Evolutionary conservation across 2,113 vertebrate species (phyloP).

Genomic region (Hydrolagus affinis): DNA sequence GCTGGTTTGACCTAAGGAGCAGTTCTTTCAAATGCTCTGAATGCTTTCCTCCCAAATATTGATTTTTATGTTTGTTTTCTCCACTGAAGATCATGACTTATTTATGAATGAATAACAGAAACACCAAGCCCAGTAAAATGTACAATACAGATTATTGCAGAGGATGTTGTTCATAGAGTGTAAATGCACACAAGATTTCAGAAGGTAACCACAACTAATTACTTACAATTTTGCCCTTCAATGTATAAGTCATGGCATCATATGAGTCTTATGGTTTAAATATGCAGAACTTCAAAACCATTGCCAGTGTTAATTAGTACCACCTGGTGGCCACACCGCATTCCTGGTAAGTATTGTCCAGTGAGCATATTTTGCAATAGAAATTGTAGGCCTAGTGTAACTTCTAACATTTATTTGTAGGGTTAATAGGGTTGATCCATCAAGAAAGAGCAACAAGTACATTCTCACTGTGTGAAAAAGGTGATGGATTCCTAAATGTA

Average conservation of each 20-base stretch:
- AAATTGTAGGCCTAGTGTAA: too few species aligned
- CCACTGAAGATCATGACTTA: constrained; percentile 16
- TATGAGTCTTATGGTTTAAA: background rate
- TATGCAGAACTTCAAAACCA: too few species aligned
- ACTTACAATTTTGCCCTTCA: background rate
- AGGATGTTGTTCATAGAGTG: background rate
- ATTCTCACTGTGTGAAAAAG: too few species aligned
- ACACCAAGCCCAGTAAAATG: background rate
- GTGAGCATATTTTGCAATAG: too few species aligned
- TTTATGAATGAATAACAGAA: constrained; percentile 25
- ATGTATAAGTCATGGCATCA: background rate
- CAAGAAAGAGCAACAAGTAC: too few species aligned
- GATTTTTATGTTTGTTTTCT: constrained; percentile 3
- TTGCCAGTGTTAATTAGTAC: too few species aligned
- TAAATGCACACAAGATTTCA: background rate
- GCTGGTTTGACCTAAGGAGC: background rate
- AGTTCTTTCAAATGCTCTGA: background rate
- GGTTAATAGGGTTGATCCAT: too few species aligned
- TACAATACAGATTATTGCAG: background rate
- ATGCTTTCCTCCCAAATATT: background rate
- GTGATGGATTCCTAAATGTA: too few species aligned
- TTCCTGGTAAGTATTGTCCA: too few species aligned
- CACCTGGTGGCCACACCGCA: too few species aligned
- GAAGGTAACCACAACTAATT: background rate
- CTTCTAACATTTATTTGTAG: too few species aligned